Conservation (phyloP, 2,113 vertebrate genomes). For the Tachysurus fulvidraco region DNA sequence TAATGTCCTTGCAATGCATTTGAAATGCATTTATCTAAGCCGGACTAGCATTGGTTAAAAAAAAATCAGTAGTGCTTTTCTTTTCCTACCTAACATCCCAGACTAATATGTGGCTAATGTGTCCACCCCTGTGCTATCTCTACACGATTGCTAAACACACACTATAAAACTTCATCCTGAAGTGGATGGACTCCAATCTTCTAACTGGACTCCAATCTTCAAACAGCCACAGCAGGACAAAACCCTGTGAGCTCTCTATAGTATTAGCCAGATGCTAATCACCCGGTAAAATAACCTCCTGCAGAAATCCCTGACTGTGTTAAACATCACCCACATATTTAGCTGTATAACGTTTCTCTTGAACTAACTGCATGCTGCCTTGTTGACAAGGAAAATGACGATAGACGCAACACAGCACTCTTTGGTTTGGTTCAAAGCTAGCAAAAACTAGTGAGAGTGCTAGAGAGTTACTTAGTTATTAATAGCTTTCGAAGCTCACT, state of each 20-base stretch:
- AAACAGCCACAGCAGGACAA: constrained; percentile 48
- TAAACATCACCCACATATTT: constrained; percentile 28
- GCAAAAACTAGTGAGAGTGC: neutral
- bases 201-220: constrained; percentile 57
- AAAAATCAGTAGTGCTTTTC: neutral
- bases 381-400: constrained; percentile 1
- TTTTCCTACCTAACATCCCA: neutral
- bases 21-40: neutral
- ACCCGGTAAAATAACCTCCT: constrained; percentile 9
- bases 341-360: neutral
- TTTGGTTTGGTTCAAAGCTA: neutral
- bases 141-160: constrained; percentile 69
- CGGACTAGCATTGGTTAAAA: neutral
- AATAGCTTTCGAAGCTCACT: constrained; percentile 11
- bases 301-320: constrained; percentile 7
- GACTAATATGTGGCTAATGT: neutral
- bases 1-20: neutral
- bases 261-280: constrained; percentile 28
- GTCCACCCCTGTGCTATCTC: constrained; percentile 48
- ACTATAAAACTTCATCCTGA: constrained; percentile 70
- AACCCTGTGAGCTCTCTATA: constrained; percentile 13
- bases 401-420: neutral
- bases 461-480: neutral
- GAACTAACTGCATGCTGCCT: constrained; percentile 19
- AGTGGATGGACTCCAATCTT: constrained; percentile 49